phyloP scores from a whole-genome alignment of 2,797 vertebrate genomes.

The Neoniphon sammara region DNA sequence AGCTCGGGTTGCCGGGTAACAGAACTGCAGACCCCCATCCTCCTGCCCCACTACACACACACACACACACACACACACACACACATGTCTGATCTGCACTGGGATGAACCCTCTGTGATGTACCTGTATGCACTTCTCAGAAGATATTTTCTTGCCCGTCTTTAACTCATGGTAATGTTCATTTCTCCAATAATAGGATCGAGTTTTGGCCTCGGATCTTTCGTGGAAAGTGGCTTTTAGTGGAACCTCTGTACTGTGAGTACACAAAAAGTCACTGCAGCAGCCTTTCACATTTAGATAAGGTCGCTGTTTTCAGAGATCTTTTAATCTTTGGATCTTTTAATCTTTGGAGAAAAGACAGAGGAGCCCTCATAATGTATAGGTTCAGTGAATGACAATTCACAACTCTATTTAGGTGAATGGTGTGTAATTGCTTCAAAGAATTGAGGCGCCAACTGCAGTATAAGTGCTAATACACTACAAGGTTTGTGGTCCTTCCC shows the following conservation, averaged over 20 bases:
- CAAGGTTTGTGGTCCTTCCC: too few relatives aligned
- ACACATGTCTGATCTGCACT: neutral
- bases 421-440: neutral
- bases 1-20: constrained; percentile 40
- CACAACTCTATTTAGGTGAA: neutral
- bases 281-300: constrained; percentile 8
- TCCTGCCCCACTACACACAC: neutral
- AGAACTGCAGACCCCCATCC: constrained; percentile 12
- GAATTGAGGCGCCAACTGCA: neutral
- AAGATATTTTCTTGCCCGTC: constrained; percentile 20
- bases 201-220: neutral
- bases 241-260: neutral
- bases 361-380: neutral
- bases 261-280: neutral
- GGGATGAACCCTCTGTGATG: neutral
- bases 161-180: constrained; percentile 6
- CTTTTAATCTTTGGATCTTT: too few relatives aligned
- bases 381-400: neutral
- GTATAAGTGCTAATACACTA: too few relatives aligned
- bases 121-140: constrained; percentile 22
- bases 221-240: constrained; percentile 13
- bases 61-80: constrained; percentile 4
- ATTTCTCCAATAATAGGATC: neutral
- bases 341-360: neutral
- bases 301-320: neutral